Base-by-base conservation (phyloP, 23 tunicate genomes). In the Styela clava region DNA sequence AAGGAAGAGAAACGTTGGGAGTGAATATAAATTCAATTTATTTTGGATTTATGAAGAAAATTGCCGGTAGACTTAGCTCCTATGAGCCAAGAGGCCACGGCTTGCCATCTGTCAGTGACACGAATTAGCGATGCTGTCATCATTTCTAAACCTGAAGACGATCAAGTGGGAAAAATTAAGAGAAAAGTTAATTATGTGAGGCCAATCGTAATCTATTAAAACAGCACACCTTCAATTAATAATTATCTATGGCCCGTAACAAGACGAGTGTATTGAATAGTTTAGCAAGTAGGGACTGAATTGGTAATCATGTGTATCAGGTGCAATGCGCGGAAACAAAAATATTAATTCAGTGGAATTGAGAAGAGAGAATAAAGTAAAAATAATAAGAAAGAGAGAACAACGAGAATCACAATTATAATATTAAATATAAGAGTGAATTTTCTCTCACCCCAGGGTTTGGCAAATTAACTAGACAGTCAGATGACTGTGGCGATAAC, bases 391-490 rank as follows among this genome's bases (percentile, higher is more conserved):
- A 67, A 67, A 67, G 71, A 67, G 71, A 29, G 31, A 27, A 67
- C 19, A 67, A 67, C 30, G 71, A 1, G 71, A 67, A 67, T 16
- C 23, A 22, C n/a, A 67, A 27, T 29, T n/a, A 18, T n/a, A 44
- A 44, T 44, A 44, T 44, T 5, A 44, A 44, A 44, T 44, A 44
- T 44, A 44, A 7, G 7, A 44, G 56, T 44, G 12, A 44, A 44
- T 44, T 44, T 44, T 44, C 56, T 44, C 56, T 7, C 56, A 12
- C 56, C 56, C 64, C 31, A 16, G 31, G 16, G n/a, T 22, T 25
- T 52, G 31, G 81, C 44, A 76, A 76, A 76, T 76, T 76, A 76
- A 76, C 81, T 76, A 76, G 81, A 52, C 65, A 76, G 64, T 29
- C 23, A 76, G 81, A 76, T 76, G 27, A 76, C 64, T 76, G 24